Evolutionary conservation across 2,113 vertebrate genomes (phyloP).

Genomic region (Peromyscus maniculatus): DNA sequence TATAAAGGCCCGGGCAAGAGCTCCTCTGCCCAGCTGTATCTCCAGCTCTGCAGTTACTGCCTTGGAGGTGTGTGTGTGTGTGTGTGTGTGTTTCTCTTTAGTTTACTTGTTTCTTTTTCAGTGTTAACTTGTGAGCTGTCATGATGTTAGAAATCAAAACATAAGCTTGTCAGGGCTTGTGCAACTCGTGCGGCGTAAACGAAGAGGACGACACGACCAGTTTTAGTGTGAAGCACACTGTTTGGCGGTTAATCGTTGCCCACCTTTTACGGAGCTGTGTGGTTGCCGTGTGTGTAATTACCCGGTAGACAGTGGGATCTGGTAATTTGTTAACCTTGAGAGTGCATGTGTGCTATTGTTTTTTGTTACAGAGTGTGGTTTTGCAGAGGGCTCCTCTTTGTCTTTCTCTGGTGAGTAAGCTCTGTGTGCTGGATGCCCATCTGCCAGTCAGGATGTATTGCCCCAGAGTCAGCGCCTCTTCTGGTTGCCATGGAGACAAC

Average conservation of each 20-base stretch:
- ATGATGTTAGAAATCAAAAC: neutral
- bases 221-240: neutral
- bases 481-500: constrained; percentile 74
- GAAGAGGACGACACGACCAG: neutral
- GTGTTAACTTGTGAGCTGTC: neutral
- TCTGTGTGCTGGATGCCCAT: neutral
- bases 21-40: neutral
- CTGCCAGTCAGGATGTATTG: neutral
- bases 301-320: neutral
- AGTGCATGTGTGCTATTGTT: neutral
- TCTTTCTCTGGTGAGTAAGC: neutral
- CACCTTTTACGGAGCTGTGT: neutral
- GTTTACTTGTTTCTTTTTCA: neutral
- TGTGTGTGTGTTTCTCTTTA: neutral
- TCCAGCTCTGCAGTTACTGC: neutral
- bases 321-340: neutral
- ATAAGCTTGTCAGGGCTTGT: neutral
- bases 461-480: constrained; percentile 20
- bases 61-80: neutral
- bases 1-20: neutral
- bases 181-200: neutral
- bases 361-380: neutral
- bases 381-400: neutral
- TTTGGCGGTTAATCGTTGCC: constrained; percentile 55
- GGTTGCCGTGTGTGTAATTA: neutral